Percentiles rank a stretch among this genome's conserved stretches.
phyloP scores from a whole-genome alignment of 2,113 vertebrate genomes.

The Ahaetulla prasina region DNA sequence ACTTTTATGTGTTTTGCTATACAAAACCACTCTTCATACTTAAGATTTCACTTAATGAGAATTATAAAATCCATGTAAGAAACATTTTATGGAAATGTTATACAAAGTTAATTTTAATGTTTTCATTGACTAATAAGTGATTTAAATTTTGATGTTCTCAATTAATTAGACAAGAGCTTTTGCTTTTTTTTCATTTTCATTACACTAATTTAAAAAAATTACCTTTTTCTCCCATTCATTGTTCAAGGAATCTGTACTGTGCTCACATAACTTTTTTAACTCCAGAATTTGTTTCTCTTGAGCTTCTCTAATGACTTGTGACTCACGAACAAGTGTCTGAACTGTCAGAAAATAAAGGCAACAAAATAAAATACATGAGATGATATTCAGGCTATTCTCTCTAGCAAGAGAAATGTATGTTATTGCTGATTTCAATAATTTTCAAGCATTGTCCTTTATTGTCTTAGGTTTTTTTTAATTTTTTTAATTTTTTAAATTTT shows the following conservation, averaged over 20 bases:
- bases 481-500: no score
- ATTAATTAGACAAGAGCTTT: background rate
- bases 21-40: background rate
- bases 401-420: background rate
- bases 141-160: background rate
- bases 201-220: constrained; percentile 21
- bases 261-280: constrained; percentile 88
- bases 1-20: background rate
- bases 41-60: background rate
- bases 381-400: background rate
- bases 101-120: background rate
- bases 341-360: constrained; percentile 74
- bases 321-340: constrained; percentile 87
- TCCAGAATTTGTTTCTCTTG: constrained; percentile 92
- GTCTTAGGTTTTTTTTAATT: no score
- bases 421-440: constrained; percentile 2
- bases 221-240: constrained; percentile 96
- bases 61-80: background rate
- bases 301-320: constrained; percentile 83
- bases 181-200: background rate
- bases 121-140: background rate
- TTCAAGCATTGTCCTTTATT: constrained; percentile 1
- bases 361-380: constrained; percentile 37
- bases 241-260: constrained; percentile 81
- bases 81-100: background rate